Percentiles rank a stretch among this genome's conserved stretches.
Conservation (phyloP, 1,140 invertebrate species). For the Drosophila baimaii region DNA sequence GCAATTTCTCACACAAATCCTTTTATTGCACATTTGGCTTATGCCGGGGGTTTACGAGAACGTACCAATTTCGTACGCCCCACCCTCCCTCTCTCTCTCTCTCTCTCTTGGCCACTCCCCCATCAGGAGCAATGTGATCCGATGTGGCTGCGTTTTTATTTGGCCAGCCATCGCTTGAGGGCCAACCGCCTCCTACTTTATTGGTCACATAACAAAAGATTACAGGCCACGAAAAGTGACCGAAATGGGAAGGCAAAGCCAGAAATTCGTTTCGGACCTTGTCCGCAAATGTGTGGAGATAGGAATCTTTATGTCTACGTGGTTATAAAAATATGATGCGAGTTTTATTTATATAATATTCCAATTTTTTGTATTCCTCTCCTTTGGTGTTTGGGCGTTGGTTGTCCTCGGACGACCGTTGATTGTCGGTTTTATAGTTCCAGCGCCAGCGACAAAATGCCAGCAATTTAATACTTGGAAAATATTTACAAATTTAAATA, state of each 20-base stretch:
- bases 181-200: constrained; percentile 72
- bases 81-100: background rate
- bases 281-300: constrained; percentile 44
- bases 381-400: constrained; percentile 25
- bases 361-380: constrained; percentile 28
- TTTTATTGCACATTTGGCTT: constrained; percentile 82
- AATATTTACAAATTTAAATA: background rate
- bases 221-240: constrained; percentile 41
- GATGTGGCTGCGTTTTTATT: constrained; percentile 43
- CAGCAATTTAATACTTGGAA: constrained; percentile 26
- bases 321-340: constrained; percentile 79
- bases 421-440: constrained; percentile 52
- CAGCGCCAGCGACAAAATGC: constrained; percentile 34
- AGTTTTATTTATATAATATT: constrained; percentile 68
- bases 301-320: constrained; percentile 74
- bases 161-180: constrained; percentile 40
- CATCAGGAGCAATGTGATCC: constrained; percentile 43
- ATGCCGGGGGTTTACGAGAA: constrained; percentile 59
- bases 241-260: constrained; percentile 21
- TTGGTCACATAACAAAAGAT: constrained; percentile 81
- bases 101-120: constrained; percentile 38
- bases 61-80: constrained; percentile 66
- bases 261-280: constrained; percentile 55
- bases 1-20: constrained; percentile 81
- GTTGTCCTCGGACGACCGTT: constrained; percentile 38